These are phyloP conservation scores for Eretmodus cyanostictus DNA, from an alignment of 2,113 vertebrate genomes.

Conservation along the genomic window DNA sequence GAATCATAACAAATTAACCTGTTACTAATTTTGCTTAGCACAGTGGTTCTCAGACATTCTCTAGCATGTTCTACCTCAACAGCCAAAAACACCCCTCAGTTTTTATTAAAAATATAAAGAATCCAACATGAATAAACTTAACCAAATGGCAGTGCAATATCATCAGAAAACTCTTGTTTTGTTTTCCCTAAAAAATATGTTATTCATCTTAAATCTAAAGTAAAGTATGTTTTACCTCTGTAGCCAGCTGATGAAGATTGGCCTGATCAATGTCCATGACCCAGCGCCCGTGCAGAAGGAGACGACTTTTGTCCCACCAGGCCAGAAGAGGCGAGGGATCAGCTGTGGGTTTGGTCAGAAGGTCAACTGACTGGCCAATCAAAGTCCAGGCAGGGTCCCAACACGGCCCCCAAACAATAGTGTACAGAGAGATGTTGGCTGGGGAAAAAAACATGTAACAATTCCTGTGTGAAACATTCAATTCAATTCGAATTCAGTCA, in stretches of 20 bases:
- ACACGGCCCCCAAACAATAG: slow-evolving; percentile 96
- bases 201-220: neutral
- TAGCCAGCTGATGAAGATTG: slow-evolving; percentile 93
- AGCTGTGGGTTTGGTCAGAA: slow-evolving; percentile 88
- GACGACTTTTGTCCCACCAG: slow-evolving; percentile 98
- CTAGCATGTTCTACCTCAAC: neutral
- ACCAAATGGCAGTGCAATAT: neutral
- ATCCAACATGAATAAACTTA: neutral
- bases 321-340: slow-evolving; percentile 87
- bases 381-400: slow-evolving; percentile 98
- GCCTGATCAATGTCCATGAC: slow-evolving; percentile 94
- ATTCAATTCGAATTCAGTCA: neutral
- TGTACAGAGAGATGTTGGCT: slow-evolving; percentile 93
- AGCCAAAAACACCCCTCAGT: neutral
- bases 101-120: neutral
- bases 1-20: neutral
- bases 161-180: neutral
- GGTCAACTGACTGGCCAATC: slow-evolving; percentile 90
- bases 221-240: slow-evolving; percentile 76
- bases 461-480: neutral
- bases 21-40: neutral
- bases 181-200: neutral
- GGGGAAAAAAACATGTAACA: neutral
- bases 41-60: neutral
- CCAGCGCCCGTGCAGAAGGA: slow-evolving; percentile 88